phyloP scores from a whole-genome alignment of 64 coral and sea anemone species.

The Stichodactyla helianthus region DNA sequence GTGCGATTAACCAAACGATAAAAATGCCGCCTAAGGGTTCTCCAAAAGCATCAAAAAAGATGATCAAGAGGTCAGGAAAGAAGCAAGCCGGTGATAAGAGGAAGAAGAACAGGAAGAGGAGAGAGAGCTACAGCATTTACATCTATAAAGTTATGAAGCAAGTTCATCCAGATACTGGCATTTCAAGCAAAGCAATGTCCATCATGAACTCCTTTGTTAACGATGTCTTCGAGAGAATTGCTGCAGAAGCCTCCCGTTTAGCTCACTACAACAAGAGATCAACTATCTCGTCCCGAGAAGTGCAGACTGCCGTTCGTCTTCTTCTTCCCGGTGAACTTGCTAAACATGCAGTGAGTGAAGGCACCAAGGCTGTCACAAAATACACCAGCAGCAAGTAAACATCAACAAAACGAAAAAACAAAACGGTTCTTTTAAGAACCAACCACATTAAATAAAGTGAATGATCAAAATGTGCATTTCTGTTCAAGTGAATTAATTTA shows the following conservation, averaged over 20 bases:
- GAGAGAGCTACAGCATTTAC: conserved; percentile 25
- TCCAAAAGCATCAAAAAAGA: neutral
- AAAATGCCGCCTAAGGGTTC: conserved; percentile 25
- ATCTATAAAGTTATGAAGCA: conserved; percentile 33
- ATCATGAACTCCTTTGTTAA: conserved; percentile 33
- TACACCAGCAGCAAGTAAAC: conserved; percentile 32
- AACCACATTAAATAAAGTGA: conserved; percentile 17
- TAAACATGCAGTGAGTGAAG: conserved; percentile 24
- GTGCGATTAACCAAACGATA: neutral
- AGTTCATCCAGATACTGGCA: conserved; percentile 31
- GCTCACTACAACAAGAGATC: conserved; percentile 32
- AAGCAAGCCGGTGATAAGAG: conserved; percentile 6
- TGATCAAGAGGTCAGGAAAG: conserved; percentile 21
- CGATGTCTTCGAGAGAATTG: conserved; percentile 31
- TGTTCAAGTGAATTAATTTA: neutral
- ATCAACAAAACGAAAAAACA: neutral
- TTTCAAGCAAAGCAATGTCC: conserved; percentile 25
- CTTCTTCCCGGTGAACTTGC: conserved; percentile 30
- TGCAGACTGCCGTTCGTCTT: conserved; percentile 28
- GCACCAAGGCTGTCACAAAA: conserved; percentile 24
- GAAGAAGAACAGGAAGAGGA: conserved; percentile 14
- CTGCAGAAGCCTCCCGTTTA: conserved; percentile 18
- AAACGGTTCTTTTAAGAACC: conserved; percentile 33
- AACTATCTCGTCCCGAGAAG: conserved; percentile 26
- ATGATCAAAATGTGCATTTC: conserved; percentile 1